Evolutionary conservation across 2,113 vertebrate genomes (phyloP).

Genomic region (Leptosomus discolor): DNA sequence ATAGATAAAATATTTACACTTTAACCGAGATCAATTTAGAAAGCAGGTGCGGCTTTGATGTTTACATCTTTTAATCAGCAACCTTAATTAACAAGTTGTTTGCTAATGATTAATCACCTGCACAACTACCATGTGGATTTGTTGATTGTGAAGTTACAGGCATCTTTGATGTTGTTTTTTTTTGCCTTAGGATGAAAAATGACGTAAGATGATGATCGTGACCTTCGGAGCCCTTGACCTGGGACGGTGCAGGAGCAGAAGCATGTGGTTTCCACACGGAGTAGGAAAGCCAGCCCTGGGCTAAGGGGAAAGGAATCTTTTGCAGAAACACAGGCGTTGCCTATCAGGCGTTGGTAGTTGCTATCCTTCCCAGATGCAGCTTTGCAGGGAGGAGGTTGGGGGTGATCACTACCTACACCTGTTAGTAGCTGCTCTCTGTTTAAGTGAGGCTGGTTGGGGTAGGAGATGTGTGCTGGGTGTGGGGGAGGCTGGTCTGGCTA

Average conservation of each 20-base stretch:
- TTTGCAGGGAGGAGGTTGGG: neutral
- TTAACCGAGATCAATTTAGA: slow-evolving; percentile 3
- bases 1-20: slow-evolving; percentile 42
- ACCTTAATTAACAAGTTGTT: slow-evolving; percentile 45
- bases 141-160: neutral
- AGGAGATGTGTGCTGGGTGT: fast-evolving
- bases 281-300: neutral
- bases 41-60: slow-evolving; percentile 7
- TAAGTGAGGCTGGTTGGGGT: fast-evolving
- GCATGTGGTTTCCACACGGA: neutral
- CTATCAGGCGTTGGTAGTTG: neutral
- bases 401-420: neutral
- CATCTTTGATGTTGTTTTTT: neutral
- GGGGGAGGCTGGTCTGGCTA: fast-evolving
- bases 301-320: too few relatives aligned
- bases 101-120: slow-evolving; percentile 19
- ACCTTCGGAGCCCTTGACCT: too few relatives aligned
- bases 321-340: neutral
- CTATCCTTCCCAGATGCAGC: neutral
- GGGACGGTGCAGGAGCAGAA: neutral
- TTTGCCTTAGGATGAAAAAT: neutral
- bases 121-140: neutral
- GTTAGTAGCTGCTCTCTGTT: neutral
- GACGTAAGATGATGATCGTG: fast-evolving
- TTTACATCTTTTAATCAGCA: slow-evolving; percentile 9